Evolutionary conservation across 2,113 vertebrate species (phyloP).

Genomic region (Peromyscus maniculatus): DNA sequence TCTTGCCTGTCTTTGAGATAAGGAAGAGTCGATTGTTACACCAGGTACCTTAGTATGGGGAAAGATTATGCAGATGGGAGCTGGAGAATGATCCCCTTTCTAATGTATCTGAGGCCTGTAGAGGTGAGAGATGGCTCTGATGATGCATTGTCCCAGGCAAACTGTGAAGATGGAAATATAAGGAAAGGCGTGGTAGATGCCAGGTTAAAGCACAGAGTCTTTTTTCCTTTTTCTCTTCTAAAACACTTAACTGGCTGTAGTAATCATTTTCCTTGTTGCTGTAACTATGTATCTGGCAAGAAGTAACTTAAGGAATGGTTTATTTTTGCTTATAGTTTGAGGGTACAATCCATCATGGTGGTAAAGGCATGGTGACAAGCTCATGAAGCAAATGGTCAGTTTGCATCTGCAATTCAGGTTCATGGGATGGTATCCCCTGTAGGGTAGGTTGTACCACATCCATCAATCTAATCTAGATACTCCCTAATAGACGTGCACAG

Average conservation of each 20-base stretch:
- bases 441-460: background rate
- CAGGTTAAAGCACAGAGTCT: background rate
- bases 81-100: background rate
- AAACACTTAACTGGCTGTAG: background rate
- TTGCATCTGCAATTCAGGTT: background rate
- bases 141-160: background rate
- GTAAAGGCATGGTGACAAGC: background rate
- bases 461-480: background rate
- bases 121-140: background rate
- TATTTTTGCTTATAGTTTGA: background rate
- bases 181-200: too few species aligned
- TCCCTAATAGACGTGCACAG: background rate
- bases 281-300: background rate
- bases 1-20: rapidly evolving
- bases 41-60: background rate
- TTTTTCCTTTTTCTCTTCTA: background rate
- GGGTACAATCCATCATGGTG: too few species aligned
- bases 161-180: background rate
- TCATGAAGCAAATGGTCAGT: background rate
- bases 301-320: background rate
- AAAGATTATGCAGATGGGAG: rapidly evolving
- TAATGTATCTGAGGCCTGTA: background rate
- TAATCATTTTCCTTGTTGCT: background rate
- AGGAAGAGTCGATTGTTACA: background rate
- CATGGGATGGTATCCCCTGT: background rate